Evolutionary conservation across 1,140 invertebrate genomes (phyloP), one percentile per base, ranked within the genome.

Genomic region (Odontomachus brunneus): DNA sequence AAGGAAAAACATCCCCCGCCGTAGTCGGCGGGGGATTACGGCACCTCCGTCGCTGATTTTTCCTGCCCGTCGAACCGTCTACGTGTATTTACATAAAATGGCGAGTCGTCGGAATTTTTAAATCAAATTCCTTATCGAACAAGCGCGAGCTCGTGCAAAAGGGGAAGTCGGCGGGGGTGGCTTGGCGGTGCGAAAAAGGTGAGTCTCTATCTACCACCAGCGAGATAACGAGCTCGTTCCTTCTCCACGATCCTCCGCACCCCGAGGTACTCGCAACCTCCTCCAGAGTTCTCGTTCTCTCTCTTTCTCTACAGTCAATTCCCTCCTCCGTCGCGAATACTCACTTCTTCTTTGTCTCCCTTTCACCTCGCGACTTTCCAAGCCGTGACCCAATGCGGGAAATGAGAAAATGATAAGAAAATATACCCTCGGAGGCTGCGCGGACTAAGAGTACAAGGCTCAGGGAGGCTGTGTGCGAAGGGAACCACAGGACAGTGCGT

Each of bases 81-180:
- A 89, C 85, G 91, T 91, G 89, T 92, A 92, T 93, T 93, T 92
- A 92, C 92, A 92, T 92, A 91, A 93, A 92, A 93, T 87, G 89
- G 83, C 81, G 88, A 91, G 89, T 90, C 88, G 88, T 89, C 88
- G 91, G 90, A 92, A 92, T 92, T 92, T 92, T 92, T 91, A 91
- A 92, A 92, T 92, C 91, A 91, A 92, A 92, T 91, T 92, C 86
- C 90, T 91, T 91, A 91, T 91, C 91, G 89, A 86, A 91, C 89
- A 89, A 92, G 90, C 86, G 83, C 84, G 82, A 89, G 86, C 72
- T 84, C 55, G 60, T 49, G 81, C 65, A 66, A 87, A 84, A 48
- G 66, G 62, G 22, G 67, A 60, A 44, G 29, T 15, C n/a, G 62
- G 53, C 76, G 82, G 83, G 72, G 59, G 62, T 51, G 66, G 55